These are phyloP conservation scores for Meiosimyza decipiens DNA, from an alignment of 2,888 invertebrate genomes.

Conservation along the genomic window DNA sequence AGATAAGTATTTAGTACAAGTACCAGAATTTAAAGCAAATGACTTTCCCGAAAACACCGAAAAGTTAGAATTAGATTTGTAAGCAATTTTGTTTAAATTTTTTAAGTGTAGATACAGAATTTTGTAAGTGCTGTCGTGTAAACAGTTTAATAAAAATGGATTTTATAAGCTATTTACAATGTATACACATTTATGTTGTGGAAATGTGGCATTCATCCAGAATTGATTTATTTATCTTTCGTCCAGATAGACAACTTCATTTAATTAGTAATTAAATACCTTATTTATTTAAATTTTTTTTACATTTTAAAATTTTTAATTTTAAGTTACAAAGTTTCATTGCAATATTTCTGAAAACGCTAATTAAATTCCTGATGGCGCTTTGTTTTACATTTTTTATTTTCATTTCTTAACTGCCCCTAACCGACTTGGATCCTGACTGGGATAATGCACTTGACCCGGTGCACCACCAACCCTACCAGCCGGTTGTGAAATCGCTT, in stretches of 20 bases:
- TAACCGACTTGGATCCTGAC: constrained; percentile 94
- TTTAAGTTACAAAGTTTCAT: too few species aligned
- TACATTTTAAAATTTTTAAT: too few species aligned
- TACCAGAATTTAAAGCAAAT: constrained; percentile 57
- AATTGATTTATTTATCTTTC: too few species aligned
- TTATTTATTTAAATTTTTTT: too few species aligned
- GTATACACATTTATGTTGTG: neutral
- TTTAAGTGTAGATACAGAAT: constrained; percentile 12
- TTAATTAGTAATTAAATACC: too few species aligned
- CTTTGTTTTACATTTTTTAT: neutral
- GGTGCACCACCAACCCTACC: constrained; percentile 71
- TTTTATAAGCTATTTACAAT: neutral
- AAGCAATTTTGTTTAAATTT: constrained; percentile 9
- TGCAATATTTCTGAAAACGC: too few species aligned
- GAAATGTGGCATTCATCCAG: too few species aligned
- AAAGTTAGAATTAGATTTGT: constrained; percentile 51
- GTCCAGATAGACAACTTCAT: too few species aligned
- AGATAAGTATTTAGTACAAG: constrained; percentile 62
- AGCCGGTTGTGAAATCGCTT: constrained; percentile 65
- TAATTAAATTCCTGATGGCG: neutral
- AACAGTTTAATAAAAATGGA: constrained; percentile 15
- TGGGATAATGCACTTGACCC: constrained; percentile 87
- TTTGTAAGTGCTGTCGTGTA: constrained; percentile 7
- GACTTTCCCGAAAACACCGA: constrained; percentile 57
- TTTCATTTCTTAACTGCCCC: constrained; percentile 72